Conservation (phyloP, 2,113 vertebrate species). For the Prinia subflava region DNA sequence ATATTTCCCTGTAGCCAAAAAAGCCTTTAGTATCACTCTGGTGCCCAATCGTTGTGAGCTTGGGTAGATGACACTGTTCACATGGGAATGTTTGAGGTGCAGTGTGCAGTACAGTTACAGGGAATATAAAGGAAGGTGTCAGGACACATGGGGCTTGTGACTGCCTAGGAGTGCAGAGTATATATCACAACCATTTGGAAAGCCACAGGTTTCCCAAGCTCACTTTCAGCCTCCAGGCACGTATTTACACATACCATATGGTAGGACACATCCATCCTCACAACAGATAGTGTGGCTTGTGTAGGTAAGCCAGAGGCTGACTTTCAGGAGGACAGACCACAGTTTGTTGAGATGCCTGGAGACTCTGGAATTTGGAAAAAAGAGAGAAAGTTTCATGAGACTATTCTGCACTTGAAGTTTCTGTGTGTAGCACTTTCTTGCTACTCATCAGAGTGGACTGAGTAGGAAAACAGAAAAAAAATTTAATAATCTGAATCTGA, state of each 20-base stretch:
- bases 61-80: fast-evolving
- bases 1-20: neutral
- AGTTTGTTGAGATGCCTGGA: neutral
- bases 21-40: neutral
- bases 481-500: constrained; percentile 4
- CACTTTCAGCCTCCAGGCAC: neutral
- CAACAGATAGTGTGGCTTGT: neutral
- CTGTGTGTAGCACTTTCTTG: neutral
- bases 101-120: neutral
- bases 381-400: neutral
- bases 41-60: fast-evolving
- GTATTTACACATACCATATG: fast-evolving
- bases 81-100: neutral
- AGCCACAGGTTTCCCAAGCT: neutral
- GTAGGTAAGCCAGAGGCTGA: neutral
- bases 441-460: neutral
- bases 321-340: neutral
- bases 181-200: neutral
- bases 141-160: neutral
- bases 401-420: neutral
- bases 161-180: neutral
- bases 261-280: fast-evolving
- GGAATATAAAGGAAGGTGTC: neutral
- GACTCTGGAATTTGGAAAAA: neutral
- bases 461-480: neutral